These are phyloP conservation scores for Chrysolina haemoptera DNA, from an alignment of 2,888 invertebrate genomes.

Conservation along the genomic window DNA sequence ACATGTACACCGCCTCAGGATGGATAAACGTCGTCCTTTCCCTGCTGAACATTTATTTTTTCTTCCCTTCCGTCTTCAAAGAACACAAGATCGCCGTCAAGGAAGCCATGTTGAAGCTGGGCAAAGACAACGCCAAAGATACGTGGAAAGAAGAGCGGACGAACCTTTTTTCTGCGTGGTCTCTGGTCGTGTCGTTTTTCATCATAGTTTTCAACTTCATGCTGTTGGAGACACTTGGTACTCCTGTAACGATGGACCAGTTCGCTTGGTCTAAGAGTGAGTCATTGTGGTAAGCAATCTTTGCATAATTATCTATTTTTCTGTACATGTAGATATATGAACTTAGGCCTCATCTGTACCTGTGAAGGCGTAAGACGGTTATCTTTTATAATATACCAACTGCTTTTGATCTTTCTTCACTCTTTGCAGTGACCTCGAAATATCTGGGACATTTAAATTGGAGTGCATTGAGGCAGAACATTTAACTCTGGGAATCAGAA, in stretches of 20 bases:
- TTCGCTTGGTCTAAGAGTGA: conserved; percentile 87
- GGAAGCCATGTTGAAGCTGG: conserved; percentile 84
- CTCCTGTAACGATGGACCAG: conserved; percentile 90
- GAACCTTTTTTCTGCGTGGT: conserved; percentile 84
- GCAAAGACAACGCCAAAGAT: conserved; percentile 81
- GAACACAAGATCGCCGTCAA: conserved; percentile 84
- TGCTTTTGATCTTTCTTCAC: too few relatives aligned
- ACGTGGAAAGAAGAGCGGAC: conserved; percentile 81
- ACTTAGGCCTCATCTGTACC: too few relatives aligned
- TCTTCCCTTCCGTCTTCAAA: conserved; percentile 82
- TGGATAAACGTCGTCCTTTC: conserved; percentile 88
- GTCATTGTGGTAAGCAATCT: conserved; percentile 73
- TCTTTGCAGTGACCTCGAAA: too few relatives aligned
- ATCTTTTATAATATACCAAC: too few relatives aligned
- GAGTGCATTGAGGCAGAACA: too few relatives aligned
- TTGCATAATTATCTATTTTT: neutral
- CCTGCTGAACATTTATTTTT: conserved; percentile 79
- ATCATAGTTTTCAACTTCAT: conserved; percentile 91
- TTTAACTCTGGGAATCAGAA: too few relatives aligned
- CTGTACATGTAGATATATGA: too few relatives aligned
- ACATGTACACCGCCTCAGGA: conserved; percentile 89
- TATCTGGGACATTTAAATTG: too few relatives aligned
- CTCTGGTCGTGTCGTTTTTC: conserved; percentile 85
- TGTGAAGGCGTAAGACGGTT: too few relatives aligned
- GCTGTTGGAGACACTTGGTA: conserved; percentile 88